Evolutionary conservation across 2,113 vertebrate species (phyloP), one percentile per base, ranked within the genome.

Genomic region (Laticauda laticaudata): DNA sequence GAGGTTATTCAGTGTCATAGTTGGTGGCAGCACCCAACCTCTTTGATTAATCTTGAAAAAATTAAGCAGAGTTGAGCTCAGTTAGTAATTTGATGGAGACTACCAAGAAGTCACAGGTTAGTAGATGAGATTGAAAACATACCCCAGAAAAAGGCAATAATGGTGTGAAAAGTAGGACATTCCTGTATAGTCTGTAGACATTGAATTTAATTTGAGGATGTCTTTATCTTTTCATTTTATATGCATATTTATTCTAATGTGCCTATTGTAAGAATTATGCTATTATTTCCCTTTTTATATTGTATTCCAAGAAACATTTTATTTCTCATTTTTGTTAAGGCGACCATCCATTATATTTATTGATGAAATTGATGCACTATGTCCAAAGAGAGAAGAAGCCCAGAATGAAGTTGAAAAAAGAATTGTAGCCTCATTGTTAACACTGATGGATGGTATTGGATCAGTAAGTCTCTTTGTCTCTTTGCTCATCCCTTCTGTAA

Each of bases 361-460:
- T 48, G 99, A 99, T 91, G 99, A 99, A 94, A 96, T 99, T 93
- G 99, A 99, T 87, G 99, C 99, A 0, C 97, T 99, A 93, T 99
- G 99, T 92, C 99, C 99, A 0, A 99, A 98, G 96, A 97, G 99
- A 97, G 99, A 99, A 93, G 98, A 98, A 1, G 97, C 98, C 26
- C 99, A 99, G 96, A 99, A 98, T n/a, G 99, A 99, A 97, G 98
- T 99, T 95, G 99, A 99, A 95, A 99, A 99, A 94, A 98, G 99
- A 91, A 97, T 99, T 1, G 99, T 99, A 7, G 98, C 99, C 26
- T 99, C 99, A 0, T 97, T 99, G 3, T 98, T 99, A 92, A 99
- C 99, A 0, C 96, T 99, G 93, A 99, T 99, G 99, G 99, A 99
- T 48, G 99, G 99, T 45, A 98, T 99, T 55, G 99, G 98, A 86